phyloP scores from a whole-genome alignment of 2,888 invertebrate species.

The Cynaeus angustus region DNA sequence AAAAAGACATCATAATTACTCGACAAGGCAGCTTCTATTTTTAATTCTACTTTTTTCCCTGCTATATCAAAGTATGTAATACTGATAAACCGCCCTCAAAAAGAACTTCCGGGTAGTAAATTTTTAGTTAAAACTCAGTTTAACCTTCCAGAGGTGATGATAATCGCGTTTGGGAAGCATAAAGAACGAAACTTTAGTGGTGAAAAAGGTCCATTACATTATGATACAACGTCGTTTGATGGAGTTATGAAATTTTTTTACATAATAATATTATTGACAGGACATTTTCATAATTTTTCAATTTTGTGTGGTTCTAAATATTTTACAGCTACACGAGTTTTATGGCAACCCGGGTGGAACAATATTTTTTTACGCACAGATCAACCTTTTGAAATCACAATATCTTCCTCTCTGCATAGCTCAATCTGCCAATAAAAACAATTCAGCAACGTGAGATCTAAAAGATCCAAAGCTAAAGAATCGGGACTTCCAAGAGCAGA shows the following conservation, averaged over 20 bases:
- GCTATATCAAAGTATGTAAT: constrained; percentile 16
- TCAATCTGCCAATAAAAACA: constrained; percentile 31
- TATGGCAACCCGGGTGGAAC: constrained; percentile 17
- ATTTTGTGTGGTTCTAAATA: constrained; percentile 17
- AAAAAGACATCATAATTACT: too few relatives aligned
- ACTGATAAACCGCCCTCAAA: constrained; percentile 40
- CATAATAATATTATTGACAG: constrained; percentile 22
- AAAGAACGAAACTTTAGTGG: constrained; percentile 39
- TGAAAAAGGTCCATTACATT: constrained; percentile 2
- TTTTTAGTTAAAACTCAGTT: constrained; percentile 46
- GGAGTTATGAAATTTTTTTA: constrained; percentile 21
- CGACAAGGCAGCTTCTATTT: too few relatives aligned
- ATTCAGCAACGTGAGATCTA: neutral
- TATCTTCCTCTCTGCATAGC: constrained; percentile 8
- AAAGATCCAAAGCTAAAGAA: constrained; percentile 1
- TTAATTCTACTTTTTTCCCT: constrained; percentile 36
- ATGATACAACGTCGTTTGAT: constrained; percentile 37
- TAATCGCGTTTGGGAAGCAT: constrained; percentile 44
- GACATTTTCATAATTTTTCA: constrained; percentile 29
- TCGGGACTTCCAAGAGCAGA: too few relatives aligned
- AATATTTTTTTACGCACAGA: constrained; percentile 32
- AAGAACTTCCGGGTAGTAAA: constrained; percentile 46
- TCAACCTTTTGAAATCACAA: constrained; percentile 30
- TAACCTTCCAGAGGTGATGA: constrained; percentile 40
- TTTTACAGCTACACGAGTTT: constrained; percentile 21